Percentiles rank a stretch among this genome's conserved stretches.
These are phyloP conservation scores for Propithecus coquereli DNA, from an alignment of 2,113 vertebrate species.

Conservation along the genomic window DNA sequence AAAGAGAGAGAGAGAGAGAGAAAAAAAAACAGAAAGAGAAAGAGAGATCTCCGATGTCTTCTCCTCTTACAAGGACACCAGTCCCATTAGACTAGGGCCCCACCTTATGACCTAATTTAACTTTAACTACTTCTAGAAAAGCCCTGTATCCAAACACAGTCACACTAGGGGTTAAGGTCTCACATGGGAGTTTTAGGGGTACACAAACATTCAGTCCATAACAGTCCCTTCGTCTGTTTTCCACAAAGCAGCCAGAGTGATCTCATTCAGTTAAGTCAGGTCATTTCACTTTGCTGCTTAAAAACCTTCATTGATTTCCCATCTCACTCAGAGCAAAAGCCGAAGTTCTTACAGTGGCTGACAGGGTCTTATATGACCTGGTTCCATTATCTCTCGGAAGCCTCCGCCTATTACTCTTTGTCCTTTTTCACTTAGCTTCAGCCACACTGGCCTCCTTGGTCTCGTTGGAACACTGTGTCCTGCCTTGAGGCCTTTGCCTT, in stretches of 20 bases:
- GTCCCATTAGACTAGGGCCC: not conserved
- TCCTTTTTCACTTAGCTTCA: not conserved
- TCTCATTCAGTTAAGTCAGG: not conserved
- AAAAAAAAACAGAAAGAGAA: not conserved
- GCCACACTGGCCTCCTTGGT: not conserved
- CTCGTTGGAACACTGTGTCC: not conserved
- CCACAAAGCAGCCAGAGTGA: not conserved
- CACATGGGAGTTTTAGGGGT: not conserved
- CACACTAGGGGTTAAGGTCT: not conserved
- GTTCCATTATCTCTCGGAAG: not conserved
- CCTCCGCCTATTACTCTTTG: not conserved
- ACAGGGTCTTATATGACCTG: not conserved
- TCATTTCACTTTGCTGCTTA: not conserved
- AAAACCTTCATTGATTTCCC: not conserved
- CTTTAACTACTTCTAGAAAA: not conserved
- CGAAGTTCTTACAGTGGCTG: not conserved
- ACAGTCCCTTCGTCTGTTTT: not conserved
- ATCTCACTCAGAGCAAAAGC: not conserved
- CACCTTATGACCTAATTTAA: not conserved
- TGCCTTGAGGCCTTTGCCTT: not conserved
- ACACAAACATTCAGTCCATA: not conserved
- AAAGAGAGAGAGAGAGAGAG: not conserved
- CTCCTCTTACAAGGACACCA: not conserved
- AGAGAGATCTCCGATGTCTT: not conserved
- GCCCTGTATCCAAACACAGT: not conserved